Evolutionary conservation across 1,140 invertebrate species (phyloP), one percentile per base, ranked within the genome.

Genomic region (Atta texana): DNA sequence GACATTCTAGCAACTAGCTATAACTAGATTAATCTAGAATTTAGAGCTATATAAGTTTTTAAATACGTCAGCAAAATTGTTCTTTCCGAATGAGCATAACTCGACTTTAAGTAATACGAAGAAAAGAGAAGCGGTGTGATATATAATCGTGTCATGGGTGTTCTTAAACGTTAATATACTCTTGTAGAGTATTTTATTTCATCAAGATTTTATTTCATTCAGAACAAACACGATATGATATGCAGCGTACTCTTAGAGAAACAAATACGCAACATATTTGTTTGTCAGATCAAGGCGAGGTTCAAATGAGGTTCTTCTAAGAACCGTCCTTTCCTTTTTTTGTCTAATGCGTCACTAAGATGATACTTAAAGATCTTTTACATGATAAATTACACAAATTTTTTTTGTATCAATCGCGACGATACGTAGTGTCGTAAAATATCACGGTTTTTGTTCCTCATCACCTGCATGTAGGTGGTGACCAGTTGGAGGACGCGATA

Each of bases 311-410:
- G 53, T 80, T 53, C 18, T 61, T 34, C 69, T 6, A 66, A 84
- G 57, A 84, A 75, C 21, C 28, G 21, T 57, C 28, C 63, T 69
- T 6, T 24, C 63, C 7, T 57, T 69, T 63, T 72, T 69, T 75
- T 31, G 18, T 51, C 21, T 18, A 55, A 21, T 74, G 86, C 78
- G 86, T 87, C 88, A 80, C 55, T 61, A 66, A 80, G 80, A 78
- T 69, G 66, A 63, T 16, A 31, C 59, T 66, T 90, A 57, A 34
- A 28, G 28, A 16, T 76, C 84, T 87, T 89, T 91, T 86, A 76
- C 64, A 82, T 90, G 89, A 91, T 90, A 91, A 91, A 91, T 91
- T 88, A 82, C 44, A 53, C 68, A 63, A 59, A 90, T 84, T 88
- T 90, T 87, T 87, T 76, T 72, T 63, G 64, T 84, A 88, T 90